Evolutionary conservation across 2,797 vertebrate species (phyloP).

Genomic region (Poeciliopsis infans): DNA sequence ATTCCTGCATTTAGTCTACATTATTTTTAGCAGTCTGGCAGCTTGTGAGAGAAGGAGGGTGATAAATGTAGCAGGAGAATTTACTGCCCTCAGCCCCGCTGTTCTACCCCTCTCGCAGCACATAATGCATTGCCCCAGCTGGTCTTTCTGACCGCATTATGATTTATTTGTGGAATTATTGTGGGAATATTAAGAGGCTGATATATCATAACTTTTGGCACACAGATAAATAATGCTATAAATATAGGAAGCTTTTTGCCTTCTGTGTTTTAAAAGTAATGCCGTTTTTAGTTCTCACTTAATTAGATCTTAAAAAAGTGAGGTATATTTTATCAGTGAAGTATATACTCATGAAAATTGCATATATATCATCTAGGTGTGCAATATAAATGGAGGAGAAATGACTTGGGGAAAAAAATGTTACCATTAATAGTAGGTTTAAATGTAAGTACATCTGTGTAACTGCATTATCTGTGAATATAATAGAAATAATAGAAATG

Average conservation of each 20-base stretch:
- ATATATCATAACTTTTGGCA: slow-evolving; percentile 32
- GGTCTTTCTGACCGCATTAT: slow-evolving; percentile 50
- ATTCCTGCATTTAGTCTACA: slow-evolving; percentile 60
- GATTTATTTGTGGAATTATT: slow-evolving; percentile 57
- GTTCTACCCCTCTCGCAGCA: slow-evolving; percentile 60
- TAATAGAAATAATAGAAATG: neutral
- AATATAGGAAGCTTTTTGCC: neutral
- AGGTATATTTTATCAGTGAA: neutral
- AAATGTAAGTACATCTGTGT: neutral
- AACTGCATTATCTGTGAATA: neutral
- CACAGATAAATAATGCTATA: slow-evolving; percentile 19
- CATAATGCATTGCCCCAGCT: slow-evolving; percentile 66
- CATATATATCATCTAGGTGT: neutral
- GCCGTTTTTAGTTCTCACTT: slow-evolving; percentile 7
- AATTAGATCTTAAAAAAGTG: slow-evolving; percentile 4
- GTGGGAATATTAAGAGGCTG: slow-evolving; percentile 44
- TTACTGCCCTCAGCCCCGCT: slow-evolving; percentile 62
- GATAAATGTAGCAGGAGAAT: slow-evolving; percentile 68
- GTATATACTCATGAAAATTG: neutral
- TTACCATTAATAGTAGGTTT: neutral
- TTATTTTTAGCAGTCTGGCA: slow-evolving; percentile 57
- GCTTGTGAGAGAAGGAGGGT: slow-evolving; percentile 42
- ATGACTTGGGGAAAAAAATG: neutral
- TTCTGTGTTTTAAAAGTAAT: slow-evolving; percentile 7
- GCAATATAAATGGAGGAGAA: slow-evolving; percentile 16